Conservation (phyloP, 2,113 vertebrate species). For the Brienomyrus brachyistius region DNA sequence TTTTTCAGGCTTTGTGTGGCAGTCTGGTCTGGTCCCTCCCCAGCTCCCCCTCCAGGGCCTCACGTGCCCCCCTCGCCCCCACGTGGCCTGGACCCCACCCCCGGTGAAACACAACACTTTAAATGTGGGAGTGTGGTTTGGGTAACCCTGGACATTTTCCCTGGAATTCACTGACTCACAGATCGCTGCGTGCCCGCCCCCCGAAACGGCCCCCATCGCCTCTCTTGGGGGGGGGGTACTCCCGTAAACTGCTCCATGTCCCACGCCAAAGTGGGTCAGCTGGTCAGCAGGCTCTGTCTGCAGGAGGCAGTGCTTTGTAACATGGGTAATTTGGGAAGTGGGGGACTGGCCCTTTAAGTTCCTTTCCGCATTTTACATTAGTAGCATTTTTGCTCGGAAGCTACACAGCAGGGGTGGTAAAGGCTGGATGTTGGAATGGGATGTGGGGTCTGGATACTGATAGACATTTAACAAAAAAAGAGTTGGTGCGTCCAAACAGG, state of each 20-base stretch:
- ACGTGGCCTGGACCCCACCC: neutral
- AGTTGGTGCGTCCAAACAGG: neutral
- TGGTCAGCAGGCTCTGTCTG: neutral
- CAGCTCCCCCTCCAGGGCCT: conserved; percentile 17
- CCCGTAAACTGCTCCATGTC: neutral
- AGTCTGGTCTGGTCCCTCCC: conserved; percentile 6
- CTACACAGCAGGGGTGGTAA: neutral
- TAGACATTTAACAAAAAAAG: neutral
- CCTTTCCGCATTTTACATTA: neutral
- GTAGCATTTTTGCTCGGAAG: neutral
- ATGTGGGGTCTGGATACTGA: neutral
- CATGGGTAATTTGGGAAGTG: too few species aligned
- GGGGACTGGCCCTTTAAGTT: neutral
- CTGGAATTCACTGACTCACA: conserved; percentile 2
- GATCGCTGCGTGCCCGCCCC: neutral
- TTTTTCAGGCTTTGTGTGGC: neutral
- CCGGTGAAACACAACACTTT: neutral
- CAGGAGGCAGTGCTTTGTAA: neutral
- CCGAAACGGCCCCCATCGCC: neutral
- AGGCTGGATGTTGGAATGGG: neutral
- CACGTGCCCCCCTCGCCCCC: neutral
- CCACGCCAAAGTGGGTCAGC: neutral
- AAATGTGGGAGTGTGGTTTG: neutral
- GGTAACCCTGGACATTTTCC: neutral
- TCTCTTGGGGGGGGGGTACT: neutral